Conservation (phyloP, 2,113 vertebrate species). For the Halcyon malimbica region DNA sequence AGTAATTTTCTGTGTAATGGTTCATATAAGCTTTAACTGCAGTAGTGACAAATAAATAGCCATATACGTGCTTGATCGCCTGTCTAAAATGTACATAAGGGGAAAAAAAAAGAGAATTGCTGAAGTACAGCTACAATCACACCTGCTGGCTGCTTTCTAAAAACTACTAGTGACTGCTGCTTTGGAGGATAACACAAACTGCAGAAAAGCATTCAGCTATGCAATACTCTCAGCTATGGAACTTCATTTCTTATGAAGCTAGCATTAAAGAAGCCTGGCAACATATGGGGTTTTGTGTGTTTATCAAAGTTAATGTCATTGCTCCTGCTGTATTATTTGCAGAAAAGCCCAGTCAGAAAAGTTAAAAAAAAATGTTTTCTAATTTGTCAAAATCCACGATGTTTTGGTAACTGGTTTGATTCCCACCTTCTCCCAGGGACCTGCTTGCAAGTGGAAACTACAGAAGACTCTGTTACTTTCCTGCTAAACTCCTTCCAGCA, state of each 20-base stretch:
- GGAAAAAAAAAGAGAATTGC: neutral
- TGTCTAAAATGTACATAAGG: neutral
- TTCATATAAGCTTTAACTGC: neutral
- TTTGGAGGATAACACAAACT: neutral
- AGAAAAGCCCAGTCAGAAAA: neutral
- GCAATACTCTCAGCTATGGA: neutral
- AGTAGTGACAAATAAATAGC: neutral
- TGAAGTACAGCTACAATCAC: neutral
- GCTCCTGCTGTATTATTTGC: neutral
- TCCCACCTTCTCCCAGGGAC: neutral
- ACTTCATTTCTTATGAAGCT: neutral
- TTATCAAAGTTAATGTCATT: neutral
- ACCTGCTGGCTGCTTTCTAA: neutral
- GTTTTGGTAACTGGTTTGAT: neutral
- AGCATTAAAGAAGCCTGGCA: neutral
- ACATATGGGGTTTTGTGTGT: neutral
- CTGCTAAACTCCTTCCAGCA: neutral
- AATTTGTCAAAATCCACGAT: neutral
- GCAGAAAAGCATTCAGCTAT: neutral
- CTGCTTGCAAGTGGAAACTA: neutral
- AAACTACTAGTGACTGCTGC: neutral
- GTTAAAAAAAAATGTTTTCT: neutral
- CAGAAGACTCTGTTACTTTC: neutral
- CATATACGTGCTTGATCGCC: neutral
- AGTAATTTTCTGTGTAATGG: conserved; percentile 5